These are phyloP conservation scores for Drosophila niveifrons DNA, from an alignment of 2,888 invertebrate genomes.

Conservation along the genomic window DNA sequence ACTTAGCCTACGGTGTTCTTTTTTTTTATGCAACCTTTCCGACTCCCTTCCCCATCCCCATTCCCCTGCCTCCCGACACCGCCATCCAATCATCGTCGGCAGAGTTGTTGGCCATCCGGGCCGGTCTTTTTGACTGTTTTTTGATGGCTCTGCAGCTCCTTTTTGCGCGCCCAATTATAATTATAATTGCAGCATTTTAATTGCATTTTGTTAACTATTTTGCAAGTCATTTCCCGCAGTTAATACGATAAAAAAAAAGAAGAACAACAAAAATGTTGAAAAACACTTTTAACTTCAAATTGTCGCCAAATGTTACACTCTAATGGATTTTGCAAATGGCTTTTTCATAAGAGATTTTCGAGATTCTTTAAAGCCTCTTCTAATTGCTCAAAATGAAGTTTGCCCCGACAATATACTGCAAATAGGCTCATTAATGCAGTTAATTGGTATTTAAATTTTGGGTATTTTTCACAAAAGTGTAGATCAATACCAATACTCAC, in stretches of 20 bases:
- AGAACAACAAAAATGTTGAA: neutral
- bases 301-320: slow-evolving; percentile 57
- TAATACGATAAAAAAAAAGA: slow-evolving; percentile 57
- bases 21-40: slow-evolving; percentile 40
- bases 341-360: slow-evolving; percentile 7
- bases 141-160: slow-evolving; percentile 51
- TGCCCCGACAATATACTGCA: neutral
- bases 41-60: slow-evolving; percentile 18
- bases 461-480: neutral
- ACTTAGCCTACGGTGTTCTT: slow-evolving; percentile 57
- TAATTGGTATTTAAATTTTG: neutral
- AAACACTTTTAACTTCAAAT: slow-evolving; percentile 50
- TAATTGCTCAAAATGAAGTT: neutral
- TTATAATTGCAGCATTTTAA: slow-evolving; percentile 79
- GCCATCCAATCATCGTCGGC: slow-evolving; percentile 18
- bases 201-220: slow-evolving; percentile 76
- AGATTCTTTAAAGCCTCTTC: slow-evolving; percentile 1
- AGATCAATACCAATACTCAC: neutral
- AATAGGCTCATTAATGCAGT: neutral
- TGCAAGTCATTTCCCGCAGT: slow-evolving; percentile 64
- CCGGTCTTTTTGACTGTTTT: slow-evolving; percentile 58
- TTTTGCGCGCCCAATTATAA: slow-evolving; percentile 69
- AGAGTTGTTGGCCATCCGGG: slow-evolving; percentile 28
- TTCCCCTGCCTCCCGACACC: neutral
- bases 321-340: slow-evolving; percentile 42